phyloP scores from a whole-genome alignment of 2,797 vertebrate genomes.

The Helarctos malayanus region DNA sequence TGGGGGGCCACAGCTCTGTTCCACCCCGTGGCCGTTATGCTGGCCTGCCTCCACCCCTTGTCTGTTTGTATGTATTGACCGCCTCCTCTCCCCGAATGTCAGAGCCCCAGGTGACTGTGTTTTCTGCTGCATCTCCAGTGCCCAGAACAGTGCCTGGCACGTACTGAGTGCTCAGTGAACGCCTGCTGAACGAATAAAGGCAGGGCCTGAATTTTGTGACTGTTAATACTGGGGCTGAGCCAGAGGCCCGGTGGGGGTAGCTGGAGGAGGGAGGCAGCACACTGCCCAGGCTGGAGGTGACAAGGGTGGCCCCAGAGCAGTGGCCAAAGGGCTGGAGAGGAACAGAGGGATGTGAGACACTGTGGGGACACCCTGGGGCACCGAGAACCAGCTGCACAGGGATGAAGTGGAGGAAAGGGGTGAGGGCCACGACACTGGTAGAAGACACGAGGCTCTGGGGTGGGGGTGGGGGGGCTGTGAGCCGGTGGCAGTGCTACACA shows the following conservation, averaged over 20 bases:
- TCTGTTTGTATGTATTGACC: not conserved
- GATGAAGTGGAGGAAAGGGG: not conserved
- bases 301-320: not conserved
- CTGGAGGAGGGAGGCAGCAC: not conserved
- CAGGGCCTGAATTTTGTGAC: not conserved
- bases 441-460: not conserved
- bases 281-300: not conserved
- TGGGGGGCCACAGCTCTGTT: not conserved
- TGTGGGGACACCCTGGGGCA: not conserved
- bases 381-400: not conserved
- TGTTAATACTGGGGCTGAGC: not conserved
- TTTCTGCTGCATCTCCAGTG: not conserved
- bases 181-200: not conserved
- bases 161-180: not conserved
- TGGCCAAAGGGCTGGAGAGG: not conserved
- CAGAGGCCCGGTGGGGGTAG: not conserved
- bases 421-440: too few relatives aligned
- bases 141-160: not conserved
- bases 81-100: not conserved
- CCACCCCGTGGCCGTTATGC: not conserved
- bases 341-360: not conserved
- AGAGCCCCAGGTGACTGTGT: not conserved
- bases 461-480: not conserved
- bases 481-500: not conserved
- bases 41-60: not conserved